Conservation (phyloP, 2,113 vertebrate genomes). For the Antennarius striatus region DNA sequence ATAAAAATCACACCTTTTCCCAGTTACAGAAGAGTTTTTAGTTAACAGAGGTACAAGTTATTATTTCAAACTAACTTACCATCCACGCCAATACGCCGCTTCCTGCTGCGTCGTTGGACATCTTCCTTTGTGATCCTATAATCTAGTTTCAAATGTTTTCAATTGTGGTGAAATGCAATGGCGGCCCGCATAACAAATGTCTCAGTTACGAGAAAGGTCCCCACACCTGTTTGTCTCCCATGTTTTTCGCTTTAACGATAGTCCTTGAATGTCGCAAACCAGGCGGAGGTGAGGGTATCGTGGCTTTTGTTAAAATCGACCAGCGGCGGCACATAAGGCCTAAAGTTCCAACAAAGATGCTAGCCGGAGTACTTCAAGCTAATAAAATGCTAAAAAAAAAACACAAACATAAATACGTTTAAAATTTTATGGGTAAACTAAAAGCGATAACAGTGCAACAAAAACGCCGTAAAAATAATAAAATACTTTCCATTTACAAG, state of each 20-base stretch:
- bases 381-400: slow-evolving; percentile 72
- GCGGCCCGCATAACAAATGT: slow-evolving; percentile 52
- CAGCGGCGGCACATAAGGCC: slow-evolving; percentile 73
- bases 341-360: slow-evolving; percentile 74
- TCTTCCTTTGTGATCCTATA: slow-evolving; percentile 81
- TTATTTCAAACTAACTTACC: slow-evolving; percentile 76
- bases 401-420: slow-evolving; percentile 28
- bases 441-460: slow-evolving; percentile 14
- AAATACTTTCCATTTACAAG: slow-evolving; percentile 73
- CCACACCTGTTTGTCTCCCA: slow-evolving; percentile 31
- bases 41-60: background rate
- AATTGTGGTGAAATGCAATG: slow-evolving; percentile 39
- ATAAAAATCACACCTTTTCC: background rate
- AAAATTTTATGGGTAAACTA: slow-evolving; percentile 21
- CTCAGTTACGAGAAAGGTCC: slow-evolving; percentile 53
- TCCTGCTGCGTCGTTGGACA: slow-evolving; percentile 90
- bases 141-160: slow-evolving; percentile 38
- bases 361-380: slow-evolving; percentile 55
- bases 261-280: slow-evolving; percentile 40
- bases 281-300: slow-evolving; percentile 44
- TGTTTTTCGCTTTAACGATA: slow-evolving; percentile 23
- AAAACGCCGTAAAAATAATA: slow-evolving; percentile 17
- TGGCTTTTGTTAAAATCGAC: slow-evolving; percentile 84
- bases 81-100: slow-evolving; percentile 84
- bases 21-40: background rate